Evolutionary conservation across 2,113 vertebrate species (phyloP).

Genomic region (Solea solea): DNA sequence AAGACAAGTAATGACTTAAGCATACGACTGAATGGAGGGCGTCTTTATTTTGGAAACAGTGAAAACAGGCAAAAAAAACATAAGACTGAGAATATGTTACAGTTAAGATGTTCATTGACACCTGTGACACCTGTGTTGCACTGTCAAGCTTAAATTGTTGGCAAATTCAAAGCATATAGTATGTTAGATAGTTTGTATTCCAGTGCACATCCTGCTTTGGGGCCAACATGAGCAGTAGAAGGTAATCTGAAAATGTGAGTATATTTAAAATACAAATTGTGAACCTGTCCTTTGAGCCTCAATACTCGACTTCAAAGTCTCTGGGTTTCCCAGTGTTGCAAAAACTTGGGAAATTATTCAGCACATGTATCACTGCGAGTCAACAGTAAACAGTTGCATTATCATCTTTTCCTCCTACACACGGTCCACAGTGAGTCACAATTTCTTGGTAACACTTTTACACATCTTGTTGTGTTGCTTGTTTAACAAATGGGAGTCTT

Average conservation of each 20-base stretch:
- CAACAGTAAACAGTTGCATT: background rate
- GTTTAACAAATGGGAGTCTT: slow-evolving; percentile 31
- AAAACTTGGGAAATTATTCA: background rate
- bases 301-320: background rate
- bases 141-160: too few species aligned
- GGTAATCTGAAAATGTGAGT: too few species aligned
- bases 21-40: background rate
- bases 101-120: too few species aligned
- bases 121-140: too few species aligned
- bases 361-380: background rate
- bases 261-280: too few species aligned
- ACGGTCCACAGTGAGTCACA: slow-evolving; percentile 5
- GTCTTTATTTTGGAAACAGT: background rate
- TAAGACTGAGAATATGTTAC: too few species aligned
- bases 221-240: background rate
- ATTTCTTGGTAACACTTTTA: background rate
- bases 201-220: background rate
- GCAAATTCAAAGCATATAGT: too few species aligned
- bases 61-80: background rate
- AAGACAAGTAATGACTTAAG: slow-evolving; percentile 9
- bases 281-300: background rate
- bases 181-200: too few species aligned
- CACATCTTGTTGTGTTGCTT: slow-evolving; percentile 14
- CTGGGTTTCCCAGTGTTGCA: background rate
- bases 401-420: background rate